Evolutionary conservation across 2,888 invertebrate species (phyloP), one percentile per base, ranked within the genome.

Genomic region (Caradrina clavipalpis): DNA sequence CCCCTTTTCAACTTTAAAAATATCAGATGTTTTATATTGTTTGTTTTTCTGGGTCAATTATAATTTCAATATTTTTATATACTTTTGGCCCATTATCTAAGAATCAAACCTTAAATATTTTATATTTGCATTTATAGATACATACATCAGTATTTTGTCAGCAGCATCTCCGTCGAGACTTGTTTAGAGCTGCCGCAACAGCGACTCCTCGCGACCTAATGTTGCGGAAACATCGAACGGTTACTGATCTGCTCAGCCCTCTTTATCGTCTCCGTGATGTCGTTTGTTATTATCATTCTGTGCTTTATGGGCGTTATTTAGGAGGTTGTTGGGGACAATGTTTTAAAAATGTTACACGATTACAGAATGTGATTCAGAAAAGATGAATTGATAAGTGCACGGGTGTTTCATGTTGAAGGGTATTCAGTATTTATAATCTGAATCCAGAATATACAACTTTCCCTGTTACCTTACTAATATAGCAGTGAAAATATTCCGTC

Each of bases 221-320:
- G 83, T 81, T 57, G 67, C 54, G 82, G 83, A 82, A 82, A 72
- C 68, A 76, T 81, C 65, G 65, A 79, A 58, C 73, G 79, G 42
- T 67, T 70, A 49, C 70, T 69, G 77, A 82, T 82, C 77, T 75
- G 74, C 65, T 67, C 61, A 58, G 62, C 55, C 73, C 54, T 50
- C 59, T 78, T 81, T 83, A 81, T 79, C 69, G 56, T 22, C 8
- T 55, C 62, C 54, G n/a, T 70, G 51, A 76, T 74, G 59, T 51
- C 73, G 45, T 65, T 69, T 53, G 59, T 67, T 81, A 73, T 76
- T 66, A 81, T 73, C 51, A 26, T 58, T 69, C 56, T 61, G 53
- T 75, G 26, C 60, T 76, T 83, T 80, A 80, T 73, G 60, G 66
- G 8, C 50, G 56, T 73, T 64, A 64, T 76, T 76, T 76, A 62